Conservation (phyloP, 2,888 invertebrate genomes). For the Melanostoma mellinum region DNA sequence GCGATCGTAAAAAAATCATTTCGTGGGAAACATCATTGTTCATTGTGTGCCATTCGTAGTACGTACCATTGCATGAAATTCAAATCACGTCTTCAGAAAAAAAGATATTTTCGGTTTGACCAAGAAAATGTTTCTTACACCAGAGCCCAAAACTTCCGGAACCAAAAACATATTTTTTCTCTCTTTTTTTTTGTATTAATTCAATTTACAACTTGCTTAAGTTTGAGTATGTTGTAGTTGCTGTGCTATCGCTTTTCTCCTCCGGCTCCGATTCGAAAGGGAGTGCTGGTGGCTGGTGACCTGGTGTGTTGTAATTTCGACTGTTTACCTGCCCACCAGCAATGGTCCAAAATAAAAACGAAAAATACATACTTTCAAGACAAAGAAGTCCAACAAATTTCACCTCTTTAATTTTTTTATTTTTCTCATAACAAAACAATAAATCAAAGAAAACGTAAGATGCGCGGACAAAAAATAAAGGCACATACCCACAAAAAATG, state of each 20-base stretch:
- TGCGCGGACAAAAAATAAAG: constrained; percentile 51
- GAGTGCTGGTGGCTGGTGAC: constrained; percentile 15
- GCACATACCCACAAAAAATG: constrained; percentile 4
- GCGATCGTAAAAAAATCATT: constrained; percentile 39
- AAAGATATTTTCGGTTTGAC: constrained; percentile 55
- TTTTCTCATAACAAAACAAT: constrained; percentile 62
- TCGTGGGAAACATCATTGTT: constrained; percentile 67
- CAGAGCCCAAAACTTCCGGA: constrained; percentile 17
- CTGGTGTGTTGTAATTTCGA: constrained; percentile 56
- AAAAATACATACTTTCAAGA: constrained; percentile 24
- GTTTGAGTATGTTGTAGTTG: neutral
- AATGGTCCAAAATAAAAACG: constrained; percentile 17
- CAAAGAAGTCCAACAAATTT: constrained; percentile 68
- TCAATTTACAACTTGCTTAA: constrained; percentile 18
- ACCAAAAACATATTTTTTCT: constrained; percentile 20
- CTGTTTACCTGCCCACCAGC: constrained; percentile 50
- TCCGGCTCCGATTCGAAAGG: neutral
- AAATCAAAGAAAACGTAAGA: constrained; percentile 66
- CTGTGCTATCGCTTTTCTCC: neutral
- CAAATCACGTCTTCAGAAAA: constrained; percentile 63
- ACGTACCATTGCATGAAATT: constrained; percentile 24
- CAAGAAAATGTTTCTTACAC: constrained; percentile 28
- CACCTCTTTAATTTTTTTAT: constrained; percentile 57
- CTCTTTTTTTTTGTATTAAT: neutral
- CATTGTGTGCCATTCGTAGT: constrained; percentile 38